Base-by-base conservation (phyloP, 2,113 vertebrate genomes). In the Pterocles orientalis region DNA sequence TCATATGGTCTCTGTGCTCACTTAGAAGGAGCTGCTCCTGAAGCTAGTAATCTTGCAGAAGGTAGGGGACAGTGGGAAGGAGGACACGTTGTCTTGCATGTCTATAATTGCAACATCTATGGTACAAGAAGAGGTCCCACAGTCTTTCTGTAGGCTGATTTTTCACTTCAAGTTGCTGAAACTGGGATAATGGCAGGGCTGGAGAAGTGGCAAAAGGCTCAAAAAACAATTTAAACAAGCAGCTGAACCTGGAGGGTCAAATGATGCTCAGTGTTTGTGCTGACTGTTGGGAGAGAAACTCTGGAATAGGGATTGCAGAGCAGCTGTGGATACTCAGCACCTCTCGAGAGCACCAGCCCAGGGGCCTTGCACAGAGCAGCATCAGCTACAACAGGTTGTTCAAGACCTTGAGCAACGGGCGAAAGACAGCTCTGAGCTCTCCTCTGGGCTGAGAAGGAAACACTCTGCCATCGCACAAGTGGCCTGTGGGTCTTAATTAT, bases 21-120 rank as follows among this genome's bases (percentile, higher is more conserved):
- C 5, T 58, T 39, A 60, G 48, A 65, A 60, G n/a, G 70, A 61
- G 26, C 15, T 66, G 34, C 33, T 88, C 33, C 60, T 71, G 26
- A 61, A 61, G 8, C 17, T 41, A 21, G 25, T 29, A 51, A 33
- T 19, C 9, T 61, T 33, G 45, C 20, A 70, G 72, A 69, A 33
- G 23, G 12, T 23, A 66, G 31, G 12, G 25, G 23, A 45, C 6
- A 18, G 29, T 14, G 24, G 34, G 29, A 34, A 73, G 66, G n/a
- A 87, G 31, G 14, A 9, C 26, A 19, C 0, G 4, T 25, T 1
- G 0, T 50, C n/a, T 61, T 65, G 47, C 6, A 10, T 12, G 33
- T 20, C 25, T 70, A 1, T 33, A 53, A 16, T n/a, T 33, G 14
- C 54, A 48, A 2, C 8, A 39, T 19, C 54, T 71, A 3, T 26